Evolutionary conservation across 2,888 invertebrate species (phyloP).

Genomic region (Cordylochernes scorpioides): DNA sequence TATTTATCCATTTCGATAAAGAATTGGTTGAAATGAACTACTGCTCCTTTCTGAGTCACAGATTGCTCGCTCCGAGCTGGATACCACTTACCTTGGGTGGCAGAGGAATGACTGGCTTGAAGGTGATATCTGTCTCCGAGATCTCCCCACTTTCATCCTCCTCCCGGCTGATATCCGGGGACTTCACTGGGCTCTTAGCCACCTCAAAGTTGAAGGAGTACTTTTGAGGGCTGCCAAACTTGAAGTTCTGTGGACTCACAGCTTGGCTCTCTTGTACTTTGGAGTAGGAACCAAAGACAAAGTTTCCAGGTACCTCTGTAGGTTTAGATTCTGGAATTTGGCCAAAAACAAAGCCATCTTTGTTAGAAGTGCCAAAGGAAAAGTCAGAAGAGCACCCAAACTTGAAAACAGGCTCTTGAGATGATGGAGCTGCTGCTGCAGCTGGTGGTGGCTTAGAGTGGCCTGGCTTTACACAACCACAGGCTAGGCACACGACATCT

Average conservation of each 20-base stretch:
- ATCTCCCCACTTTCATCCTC: conserved; percentile 24
- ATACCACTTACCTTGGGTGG: conserved; percentile 20
- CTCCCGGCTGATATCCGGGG: conserved; percentile 12
- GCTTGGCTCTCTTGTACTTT: too few relatives aligned
- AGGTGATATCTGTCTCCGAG: conserved; percentile 39
- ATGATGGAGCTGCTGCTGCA: conserved; percentile 22
- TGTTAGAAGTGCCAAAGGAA: too few relatives aligned
- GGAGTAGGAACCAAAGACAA: conserved; percentile 7
- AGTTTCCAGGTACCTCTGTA: too few relatives aligned
- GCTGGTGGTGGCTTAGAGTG: not conserved
- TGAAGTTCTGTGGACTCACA: too few relatives aligned
- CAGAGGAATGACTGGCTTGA: conserved; percentile 26
- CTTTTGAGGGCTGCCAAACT: conserved; percentile 15
- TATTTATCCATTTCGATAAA: too few relatives aligned
- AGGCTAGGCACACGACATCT: conserved; percentile 29
- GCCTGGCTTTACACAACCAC: conserved; percentile 19
- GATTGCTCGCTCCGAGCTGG: too few relatives aligned
- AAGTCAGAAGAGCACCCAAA: too few relatives aligned
- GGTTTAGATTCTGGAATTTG: not conserved
- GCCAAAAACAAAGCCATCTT: conserved; percentile 5
- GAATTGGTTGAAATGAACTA: too few relatives aligned
- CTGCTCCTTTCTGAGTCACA: too few relatives aligned
- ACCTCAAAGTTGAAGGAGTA: conserved; percentile 14
- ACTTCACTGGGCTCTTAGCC: conserved; percentile 14
- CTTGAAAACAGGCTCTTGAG: too few relatives aligned